Percentiles rank a stretch among this genome's conserved stretches.
Evolutionary conservation across 2,797 vertebrate genomes (phyloP).

Genomic region (Eurystomus glaucurus): DNA sequence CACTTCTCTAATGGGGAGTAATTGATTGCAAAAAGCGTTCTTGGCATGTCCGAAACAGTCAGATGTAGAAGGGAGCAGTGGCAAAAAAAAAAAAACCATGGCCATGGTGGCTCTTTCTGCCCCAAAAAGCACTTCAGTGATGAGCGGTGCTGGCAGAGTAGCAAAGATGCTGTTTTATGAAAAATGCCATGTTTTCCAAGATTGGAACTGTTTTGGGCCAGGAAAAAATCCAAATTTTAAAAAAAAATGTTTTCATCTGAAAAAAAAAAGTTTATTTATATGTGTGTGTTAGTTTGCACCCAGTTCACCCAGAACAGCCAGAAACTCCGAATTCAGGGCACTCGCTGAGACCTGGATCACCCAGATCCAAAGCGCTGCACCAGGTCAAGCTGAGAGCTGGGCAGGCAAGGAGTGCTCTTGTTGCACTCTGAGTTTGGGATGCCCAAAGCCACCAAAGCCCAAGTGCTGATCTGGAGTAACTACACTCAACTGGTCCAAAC

Average conservation of each 20-base stretch:
- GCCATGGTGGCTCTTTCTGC: neutral
- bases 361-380: rapidly evolving
- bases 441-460: neutral
- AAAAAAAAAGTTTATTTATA: neutral
- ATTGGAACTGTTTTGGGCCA: neutral
- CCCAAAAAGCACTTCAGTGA: neutral
- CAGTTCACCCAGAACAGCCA: neutral
- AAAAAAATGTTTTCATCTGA: neutral
- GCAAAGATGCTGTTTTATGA: neutral
- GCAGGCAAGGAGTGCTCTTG: neutral
- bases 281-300: neutral
- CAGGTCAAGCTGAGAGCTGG: neutral
- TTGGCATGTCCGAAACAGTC: neutral
- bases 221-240: neutral
- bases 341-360: neutral
- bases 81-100: neutral
- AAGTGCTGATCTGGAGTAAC: neutral
- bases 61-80: rapidly evolving
- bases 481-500: neutral
- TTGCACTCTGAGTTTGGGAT: neutral
- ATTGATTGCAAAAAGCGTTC: neutral
- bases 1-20: conserved; percentile 40
- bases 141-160: neutral
- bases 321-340: neutral
- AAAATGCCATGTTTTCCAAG: neutral